A percentile compares a stretch with the other conserved stretches of the same genome.
Evolutionary conservation across 1,140 invertebrate species (phyloP).

Genomic region (Ridgeia piscesae): DNA sequence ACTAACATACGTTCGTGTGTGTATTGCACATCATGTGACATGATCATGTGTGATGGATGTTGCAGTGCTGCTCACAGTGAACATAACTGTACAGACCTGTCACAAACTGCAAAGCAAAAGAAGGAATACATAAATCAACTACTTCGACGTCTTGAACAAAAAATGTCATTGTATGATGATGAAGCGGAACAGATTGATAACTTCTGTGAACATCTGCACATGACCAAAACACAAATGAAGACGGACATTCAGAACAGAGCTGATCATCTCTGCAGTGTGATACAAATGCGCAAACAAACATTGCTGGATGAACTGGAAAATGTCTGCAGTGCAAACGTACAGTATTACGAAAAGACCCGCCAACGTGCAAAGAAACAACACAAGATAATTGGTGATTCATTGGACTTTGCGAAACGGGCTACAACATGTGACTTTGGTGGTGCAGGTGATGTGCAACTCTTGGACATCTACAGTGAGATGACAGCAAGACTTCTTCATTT

Average conservation of each 20-base stretch:
- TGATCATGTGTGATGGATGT: background rate
- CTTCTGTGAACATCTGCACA: background rate
- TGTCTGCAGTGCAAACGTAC: background rate
- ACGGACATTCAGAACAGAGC: background rate
- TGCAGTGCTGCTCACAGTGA: background rate
- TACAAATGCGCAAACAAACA: constrained; percentile 9
- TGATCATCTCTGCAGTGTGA: constrained; percentile 12
- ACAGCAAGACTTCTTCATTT: background rate
- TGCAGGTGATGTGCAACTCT: background rate
- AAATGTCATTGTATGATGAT: background rate
- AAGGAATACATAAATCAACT: constrained; percentile 17
- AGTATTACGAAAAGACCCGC: constrained; percentile 6
- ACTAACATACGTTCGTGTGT: background rate
- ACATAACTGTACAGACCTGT: background rate
- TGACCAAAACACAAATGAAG: constrained; percentile 10
- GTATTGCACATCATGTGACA: constrained; percentile 6
- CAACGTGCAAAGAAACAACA: background rate
- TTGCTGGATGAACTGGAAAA: constrained; percentile 17
- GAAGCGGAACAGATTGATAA: background rate
- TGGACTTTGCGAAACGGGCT: constrained; percentile 3
- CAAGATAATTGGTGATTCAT: background rate
- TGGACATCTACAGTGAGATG: constrained; percentile 16
- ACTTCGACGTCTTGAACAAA: background rate
- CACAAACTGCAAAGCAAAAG: constrained; percentile 5
- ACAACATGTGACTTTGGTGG: background rate